phyloP scores from a whole-genome alignment of 2,888 invertebrate species.

The Parascotia fuliginaria region DNA sequence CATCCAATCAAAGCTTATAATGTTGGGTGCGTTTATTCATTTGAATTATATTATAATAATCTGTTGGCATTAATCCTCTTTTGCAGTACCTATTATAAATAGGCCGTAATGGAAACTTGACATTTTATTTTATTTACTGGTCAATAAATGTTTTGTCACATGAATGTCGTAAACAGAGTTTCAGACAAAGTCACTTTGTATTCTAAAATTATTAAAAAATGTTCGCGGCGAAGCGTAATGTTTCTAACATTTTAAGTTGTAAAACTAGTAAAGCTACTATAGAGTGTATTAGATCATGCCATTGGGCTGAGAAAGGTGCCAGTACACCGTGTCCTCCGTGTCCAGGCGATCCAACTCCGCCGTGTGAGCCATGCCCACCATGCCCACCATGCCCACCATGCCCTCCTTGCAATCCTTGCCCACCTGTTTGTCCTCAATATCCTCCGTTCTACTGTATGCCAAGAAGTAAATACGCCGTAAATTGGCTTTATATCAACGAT shows the following conservation, averaged over 20 bases:
- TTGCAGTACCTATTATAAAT: no score
- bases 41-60: no score
- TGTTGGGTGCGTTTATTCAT: no score
- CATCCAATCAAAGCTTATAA: no score
- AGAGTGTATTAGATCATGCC: background rate
- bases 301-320: background rate
- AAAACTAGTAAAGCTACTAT: background rate
- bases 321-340: conserved; percentile 3
- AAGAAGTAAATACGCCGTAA: conserved; percentile 65
- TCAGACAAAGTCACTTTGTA: no score
- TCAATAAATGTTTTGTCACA: no score
- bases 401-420: conserved; percentile 20
- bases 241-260: background rate
- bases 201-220: background rate
- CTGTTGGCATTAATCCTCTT: no score
- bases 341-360: background rate
- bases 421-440: conserved; percentile 5
- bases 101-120: no score
- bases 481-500: conserved; percentile 86
- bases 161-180: no score
- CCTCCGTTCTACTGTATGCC: conserved; percentile 65
- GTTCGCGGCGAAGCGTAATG: background rate
- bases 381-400: conserved; percentile 25
- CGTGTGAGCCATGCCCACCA: background rate
- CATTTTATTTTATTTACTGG: no score